Evolutionary conservation across 2,888 invertebrate genomes (phyloP), one percentile per base, ranked within the genome.

Genomic region (Leucoma salicis): DNA sequence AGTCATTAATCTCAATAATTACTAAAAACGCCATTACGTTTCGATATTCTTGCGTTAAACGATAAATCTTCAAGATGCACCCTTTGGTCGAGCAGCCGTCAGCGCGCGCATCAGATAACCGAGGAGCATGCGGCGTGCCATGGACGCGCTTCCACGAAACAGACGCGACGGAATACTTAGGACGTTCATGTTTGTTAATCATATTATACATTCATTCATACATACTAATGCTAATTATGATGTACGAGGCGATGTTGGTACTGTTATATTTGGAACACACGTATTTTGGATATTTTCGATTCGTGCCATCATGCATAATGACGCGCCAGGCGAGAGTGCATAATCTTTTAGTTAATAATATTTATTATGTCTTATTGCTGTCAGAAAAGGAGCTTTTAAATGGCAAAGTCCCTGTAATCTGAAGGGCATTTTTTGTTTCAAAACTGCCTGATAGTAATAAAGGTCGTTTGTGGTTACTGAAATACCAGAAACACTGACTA

Each of bases 71-170:
- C 51, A 42, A 53, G 65, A 65, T 66, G 63, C 46, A 46, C 51
- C 51, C 50, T 49, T 46, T 53, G 68, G 65, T 67, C 68, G 70
- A 73, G 78, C 78, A 75, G 62, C 65, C 59, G 73, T 64, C 60
- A 56, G 60, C 65, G 68, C 56, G 53, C 60, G 57, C 68, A 81
- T 81, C 81, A 63, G 81, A 81, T 82, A 82, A 66, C 66, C 53
- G 50, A 32, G 57, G 57, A 60, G 68, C 71, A 70, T 56, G 63
- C 49, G 52, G 42, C 41, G 35, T 45, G 54, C 52, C 48, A 46
- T 44, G 58, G 46, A 32, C 31, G 53, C 48, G 57, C 41, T 72
- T 72, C 70, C 53, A 53, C 43, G 68, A 70, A 71, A 39, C 18
- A 36, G 45, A 49, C 57, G 35, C 61, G 56, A 58, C 54, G 57